Evolutionary conservation across 2,113 vertebrate genomes (phyloP), one percentile per base, ranked within the genome.

Genomic region (Pelusios castaneus): DNA sequence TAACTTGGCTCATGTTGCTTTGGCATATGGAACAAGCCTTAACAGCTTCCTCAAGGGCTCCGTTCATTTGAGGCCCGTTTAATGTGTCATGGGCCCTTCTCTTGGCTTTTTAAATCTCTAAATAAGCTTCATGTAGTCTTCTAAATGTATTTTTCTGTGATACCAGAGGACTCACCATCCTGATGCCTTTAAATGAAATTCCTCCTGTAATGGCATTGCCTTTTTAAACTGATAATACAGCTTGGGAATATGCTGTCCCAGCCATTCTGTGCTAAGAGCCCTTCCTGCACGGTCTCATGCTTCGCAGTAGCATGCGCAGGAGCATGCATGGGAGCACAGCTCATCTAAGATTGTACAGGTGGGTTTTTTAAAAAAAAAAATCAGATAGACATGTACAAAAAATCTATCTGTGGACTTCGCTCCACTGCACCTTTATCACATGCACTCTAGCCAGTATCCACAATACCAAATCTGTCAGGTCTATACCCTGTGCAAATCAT

Each of bases 41-140:
- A 55, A 21, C 11, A 47, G 6, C 63, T 95, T 89, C 49, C 85
- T 91, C 51, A 52, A 47, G 47, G 21, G 29, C 78, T 5, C 73
- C 88, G 12, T 5, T 93, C 90, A 31, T 77, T 63, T 95, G 85
- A 58, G 80, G 82, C 83, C 51, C 52, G 22, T 56, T 4, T 80
- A 77, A 70, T 19, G 52, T 60, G 21, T 89, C 90, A 60, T 49
- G 6, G 21, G 87, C 82, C 43, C 54, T 41, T 41, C 38, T 19
- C 63, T 91, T 80, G 38, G 49, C 90, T 86, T 95, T 85, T 89
- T 95, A 24, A 38, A 5, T 86, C 8, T 77, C n/a, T 89, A 54
- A 73, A 49, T 85, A 25, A 87, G 29, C 87, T 55, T 24, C n/a
- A 14, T 34, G 6, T 79, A 80, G 75, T 52, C 11, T 92, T 91